phyloP scores from a whole-genome alignment of 2,888 invertebrate species.

The Habrosyne pyritoides region DNA sequence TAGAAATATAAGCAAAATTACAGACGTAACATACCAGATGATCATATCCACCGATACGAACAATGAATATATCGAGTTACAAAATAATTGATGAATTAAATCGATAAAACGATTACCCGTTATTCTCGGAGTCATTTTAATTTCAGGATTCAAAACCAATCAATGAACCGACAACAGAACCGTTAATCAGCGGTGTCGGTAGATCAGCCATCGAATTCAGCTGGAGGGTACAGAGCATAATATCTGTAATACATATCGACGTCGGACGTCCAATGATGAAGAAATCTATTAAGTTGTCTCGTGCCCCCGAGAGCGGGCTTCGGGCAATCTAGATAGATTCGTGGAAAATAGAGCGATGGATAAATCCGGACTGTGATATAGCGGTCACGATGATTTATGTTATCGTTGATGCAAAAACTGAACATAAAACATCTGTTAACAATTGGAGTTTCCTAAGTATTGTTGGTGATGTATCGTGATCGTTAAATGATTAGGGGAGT shows the following conservation, averaged over 20 bases:
- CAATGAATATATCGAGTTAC: constrained; percentile 1
- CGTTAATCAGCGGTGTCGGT: constrained; percentile 29
- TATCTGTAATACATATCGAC: constrained; percentile 26
- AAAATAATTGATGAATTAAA: not conserved
- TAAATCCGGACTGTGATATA: constrained; percentile 1
- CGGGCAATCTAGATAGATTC: not conserved
- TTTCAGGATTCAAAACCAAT: constrained; percentile 7
- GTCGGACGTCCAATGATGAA: constrained; percentile 42
- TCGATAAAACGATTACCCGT: constrained; percentile 1
- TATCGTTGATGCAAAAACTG: not conserved
- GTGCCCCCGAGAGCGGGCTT: constrained; percentile 4
- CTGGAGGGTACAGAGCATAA: constrained; percentile 41
- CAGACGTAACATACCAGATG: too few relatives aligned
- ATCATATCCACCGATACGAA: not conserved
- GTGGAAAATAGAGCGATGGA: constrained; percentile 7
- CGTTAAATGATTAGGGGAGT: too few relatives aligned
- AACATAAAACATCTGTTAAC: too few relatives aligned
- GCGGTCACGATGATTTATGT: not conserved
- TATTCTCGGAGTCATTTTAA: not conserved
- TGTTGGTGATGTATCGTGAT: too few relatives aligned
- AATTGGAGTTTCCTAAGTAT: too few relatives aligned
- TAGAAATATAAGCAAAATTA: too few relatives aligned
- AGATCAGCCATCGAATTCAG: constrained; percentile 32
- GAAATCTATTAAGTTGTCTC: constrained; percentile 45
- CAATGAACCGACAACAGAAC: constrained; percentile 12